phyloP scores from a whole-genome alignment of 2,797 vertebrate genomes.

The Mallotus villosus region DNA sequence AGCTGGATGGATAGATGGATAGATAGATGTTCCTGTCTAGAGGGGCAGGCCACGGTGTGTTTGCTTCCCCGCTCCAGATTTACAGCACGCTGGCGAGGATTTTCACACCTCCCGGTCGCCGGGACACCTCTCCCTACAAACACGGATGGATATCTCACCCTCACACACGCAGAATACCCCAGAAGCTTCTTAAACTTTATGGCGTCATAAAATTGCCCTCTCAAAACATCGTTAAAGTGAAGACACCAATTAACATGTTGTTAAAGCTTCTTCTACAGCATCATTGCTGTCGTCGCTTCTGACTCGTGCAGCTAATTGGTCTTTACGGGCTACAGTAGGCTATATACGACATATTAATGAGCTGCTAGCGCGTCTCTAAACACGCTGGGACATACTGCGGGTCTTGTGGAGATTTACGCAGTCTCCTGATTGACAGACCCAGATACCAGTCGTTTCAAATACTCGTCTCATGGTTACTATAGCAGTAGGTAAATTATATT shows the following conservation, averaged over 20 bases:
- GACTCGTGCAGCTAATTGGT: conserved; percentile 74
- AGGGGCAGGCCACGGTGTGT: background rate
- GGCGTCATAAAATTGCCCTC: conserved; percentile 79
- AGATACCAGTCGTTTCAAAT: background rate
- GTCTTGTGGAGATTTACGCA: background rate
- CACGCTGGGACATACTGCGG: conserved; percentile 22
- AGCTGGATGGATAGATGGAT: background rate
- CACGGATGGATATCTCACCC: conserved; percentile 19
- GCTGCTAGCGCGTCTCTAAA: conserved; percentile 30
- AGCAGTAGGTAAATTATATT: too few relatives aligned
- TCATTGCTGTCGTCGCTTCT: conserved; percentile 71
- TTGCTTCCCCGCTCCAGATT: conserved; percentile 25
- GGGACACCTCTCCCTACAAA: conserved; percentile 32
- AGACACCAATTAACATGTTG: conserved; percentile 72
- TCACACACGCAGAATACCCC: conserved; percentile 49
- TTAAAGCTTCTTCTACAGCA: conserved; percentile 71
- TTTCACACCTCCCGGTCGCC: conserved; percentile 37
- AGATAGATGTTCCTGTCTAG: background rate
- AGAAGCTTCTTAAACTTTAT: conserved; percentile 68
- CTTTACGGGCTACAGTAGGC: conserved; percentile 38
- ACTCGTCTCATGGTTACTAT: background rate
- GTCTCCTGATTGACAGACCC: background rate
- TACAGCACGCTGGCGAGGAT: conserved; percentile 26
- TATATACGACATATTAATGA: conserved; percentile 37
- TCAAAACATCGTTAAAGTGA: conserved; percentile 75